Evolutionary conservation across 2,797 vertebrate species (phyloP), one percentile per base, ranked within the genome.

Genomic region (Balearica regulorum): DNA sequence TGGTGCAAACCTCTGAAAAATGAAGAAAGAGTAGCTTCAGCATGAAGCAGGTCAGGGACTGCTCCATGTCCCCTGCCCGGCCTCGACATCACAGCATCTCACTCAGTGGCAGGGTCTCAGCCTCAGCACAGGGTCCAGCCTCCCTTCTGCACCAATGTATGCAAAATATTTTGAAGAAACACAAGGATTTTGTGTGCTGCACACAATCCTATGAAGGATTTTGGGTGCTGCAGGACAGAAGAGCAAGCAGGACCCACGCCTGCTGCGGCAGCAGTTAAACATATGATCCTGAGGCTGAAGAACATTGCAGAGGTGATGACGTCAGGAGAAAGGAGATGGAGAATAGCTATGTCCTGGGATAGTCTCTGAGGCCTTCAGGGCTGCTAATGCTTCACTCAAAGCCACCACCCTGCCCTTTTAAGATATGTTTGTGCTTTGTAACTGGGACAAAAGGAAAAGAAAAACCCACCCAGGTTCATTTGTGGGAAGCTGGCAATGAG

Each of bases 31-130:
- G 43, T 35, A 65, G 49, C 19, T 53, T 39, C 48, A 57, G 66
- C 31, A 13, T 3, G 51, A 73, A 65, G 24, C 51, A 25, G 49
- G 15, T n/a, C 13, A 51, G 37, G n/a, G 31, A 13, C 19, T 19
- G n/a, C 24, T 39, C 37, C 43, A 29, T 1, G 1, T 29, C n/a
- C 58, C 44, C 49, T 33, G 19, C n/a, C 55, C 1, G 0, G 28
- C 8, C 25, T 28, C 62, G n/a, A 13, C 0, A 0, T 18, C 1
- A 0, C 24, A 72, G 55, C 37, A 14, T 22, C 44, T 76, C 10
- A 0, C 39, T 15, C 2, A 0, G 37, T 4, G 2, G 43, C 28
- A 13, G 39, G 29, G 60, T 18, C 46, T 46, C 65, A 39, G 60
- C 39, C 55, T 12, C 55, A 49, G 25, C 1, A 4, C 0, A 0